Percentiles rank a stretch among this genome's conserved stretches.
phyloP scores from a whole-genome alignment of 2,888 invertebrate species.

The Ophion obscuratus region DNA sequence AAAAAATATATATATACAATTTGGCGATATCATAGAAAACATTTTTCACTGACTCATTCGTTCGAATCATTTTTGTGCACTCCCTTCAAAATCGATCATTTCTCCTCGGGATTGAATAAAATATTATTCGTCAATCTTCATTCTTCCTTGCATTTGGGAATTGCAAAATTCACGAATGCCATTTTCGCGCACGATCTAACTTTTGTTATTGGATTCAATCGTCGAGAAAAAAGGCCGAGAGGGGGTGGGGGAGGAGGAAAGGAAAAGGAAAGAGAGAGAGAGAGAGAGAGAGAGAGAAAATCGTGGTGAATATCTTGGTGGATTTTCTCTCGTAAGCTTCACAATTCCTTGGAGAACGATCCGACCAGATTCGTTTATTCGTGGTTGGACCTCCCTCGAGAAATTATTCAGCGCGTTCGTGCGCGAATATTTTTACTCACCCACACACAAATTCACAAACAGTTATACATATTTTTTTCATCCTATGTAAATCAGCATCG shows the following conservation, averaged over 20 bases:
- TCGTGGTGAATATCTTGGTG: conserved; percentile 57
- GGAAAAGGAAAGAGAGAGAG: not conserved
- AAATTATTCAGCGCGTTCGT: conserved; percentile 65
- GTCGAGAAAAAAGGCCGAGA: conserved; percentile 44
- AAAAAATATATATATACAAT: not conserved
- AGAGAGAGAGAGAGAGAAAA: conserved; percentile 16
- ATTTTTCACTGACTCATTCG: not conserved
- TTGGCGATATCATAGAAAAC: not conserved
- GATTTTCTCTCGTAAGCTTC: conserved; percentile 56
- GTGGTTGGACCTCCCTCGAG: conserved; percentile 61
- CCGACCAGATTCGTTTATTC: conserved; percentile 66
- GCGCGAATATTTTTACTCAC: conserved; percentile 44
- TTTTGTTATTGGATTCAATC: conserved; percentile 63
- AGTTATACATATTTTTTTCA: not conserved
- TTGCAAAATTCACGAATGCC: conserved; percentile 42
- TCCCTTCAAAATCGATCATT: conserved; percentile 16
- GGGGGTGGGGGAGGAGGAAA: not conserved
- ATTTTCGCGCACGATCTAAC: conserved; percentile 63
- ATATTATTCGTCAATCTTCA: conserved; percentile 50
- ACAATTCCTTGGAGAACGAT: conserved; percentile 65
- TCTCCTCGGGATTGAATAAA: conserved; percentile 34
- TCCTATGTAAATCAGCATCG: conserved; percentile 28
- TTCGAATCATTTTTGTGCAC: not conserved
- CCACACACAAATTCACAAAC: not conserved
- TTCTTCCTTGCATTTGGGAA: conserved; percentile 23